Conservation (phyloP, 2,113 vertebrate species). For the Carassius auratus region DNA sequence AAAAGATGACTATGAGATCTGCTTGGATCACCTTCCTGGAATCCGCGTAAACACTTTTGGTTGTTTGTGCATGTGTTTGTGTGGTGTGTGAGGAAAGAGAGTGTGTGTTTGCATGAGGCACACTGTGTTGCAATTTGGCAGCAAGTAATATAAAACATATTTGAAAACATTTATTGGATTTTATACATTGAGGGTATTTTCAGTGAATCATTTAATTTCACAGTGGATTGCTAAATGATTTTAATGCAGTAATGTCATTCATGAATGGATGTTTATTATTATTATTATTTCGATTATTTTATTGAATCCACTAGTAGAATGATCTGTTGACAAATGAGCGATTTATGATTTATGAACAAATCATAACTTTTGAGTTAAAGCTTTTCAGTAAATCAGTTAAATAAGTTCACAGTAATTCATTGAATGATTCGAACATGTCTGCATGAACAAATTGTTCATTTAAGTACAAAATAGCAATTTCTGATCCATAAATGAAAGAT, state of each 20-base stretch:
- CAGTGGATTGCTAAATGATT: background rate
- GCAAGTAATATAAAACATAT: background rate
- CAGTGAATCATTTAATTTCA: background rate
- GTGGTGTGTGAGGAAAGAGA: background rate
- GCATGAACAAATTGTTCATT: background rate
- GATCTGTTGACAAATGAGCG: too few species aligned
- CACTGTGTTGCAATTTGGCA: background rate
- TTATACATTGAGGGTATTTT: background rate
- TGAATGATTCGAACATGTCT: background rate
- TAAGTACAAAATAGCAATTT: too few species aligned
- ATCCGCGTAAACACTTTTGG: background rate
- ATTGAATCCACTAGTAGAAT: too few species aligned
- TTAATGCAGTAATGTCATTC: background rate
- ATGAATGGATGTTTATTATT: too few species aligned
- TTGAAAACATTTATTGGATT: background rate
- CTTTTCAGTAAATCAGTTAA: background rate
- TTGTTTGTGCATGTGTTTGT: slow-evolving; percentile 2
- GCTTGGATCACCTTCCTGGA: slow-evolving; percentile 17
- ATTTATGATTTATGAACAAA: background rate
- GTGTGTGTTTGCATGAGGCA: background rate
- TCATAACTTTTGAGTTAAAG: background rate
- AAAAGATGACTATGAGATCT: slow-evolving; percentile 21
- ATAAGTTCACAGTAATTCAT: background rate
- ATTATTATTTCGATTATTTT: too few species aligned
- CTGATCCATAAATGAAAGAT: background rate